These are phyloP conservation scores for Trichogramma dendrolimi DNA, from an alignment of 2,888 invertebrate species.

Conservation along the genomic window DNA sequence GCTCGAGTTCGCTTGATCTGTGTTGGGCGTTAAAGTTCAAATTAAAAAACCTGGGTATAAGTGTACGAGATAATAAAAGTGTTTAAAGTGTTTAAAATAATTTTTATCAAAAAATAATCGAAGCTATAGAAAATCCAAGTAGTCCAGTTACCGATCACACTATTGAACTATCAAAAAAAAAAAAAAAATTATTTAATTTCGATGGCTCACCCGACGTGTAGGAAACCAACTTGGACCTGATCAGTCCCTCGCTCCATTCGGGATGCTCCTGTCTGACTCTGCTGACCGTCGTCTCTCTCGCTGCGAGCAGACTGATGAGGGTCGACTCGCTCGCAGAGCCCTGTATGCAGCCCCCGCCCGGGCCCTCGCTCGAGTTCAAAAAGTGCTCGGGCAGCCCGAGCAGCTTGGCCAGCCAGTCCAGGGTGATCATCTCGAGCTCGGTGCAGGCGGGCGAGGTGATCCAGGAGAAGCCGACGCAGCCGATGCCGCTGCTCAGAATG, in stretches of 20 bases:
- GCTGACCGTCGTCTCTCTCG: conserved; percentile 68
- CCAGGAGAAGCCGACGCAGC: conserved; percentile 87
- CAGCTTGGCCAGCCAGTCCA: conserved; percentile 91
- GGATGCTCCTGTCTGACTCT: conserved; percentile 58
- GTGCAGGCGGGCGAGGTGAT: conserved; percentile 85
- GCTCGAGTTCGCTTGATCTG: conserved; percentile 81
- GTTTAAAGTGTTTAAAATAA: too few species aligned
- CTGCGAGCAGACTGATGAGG: conserved; percentile 74
- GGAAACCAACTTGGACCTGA: conserved; percentile 70
- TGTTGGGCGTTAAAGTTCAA: not conserved
- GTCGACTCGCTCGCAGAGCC: conserved; percentile 90
- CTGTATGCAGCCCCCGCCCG: conserved; percentile 71
- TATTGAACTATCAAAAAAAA: not conserved
- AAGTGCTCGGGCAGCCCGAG: conserved; percentile 79
- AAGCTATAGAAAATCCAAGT: too few species aligned
- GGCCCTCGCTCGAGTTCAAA: conserved; percentile 70
- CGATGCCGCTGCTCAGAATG: conserved; percentile 76
- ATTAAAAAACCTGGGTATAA: conserved; percentile 5
- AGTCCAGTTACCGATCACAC: too few species aligned
- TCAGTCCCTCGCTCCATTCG: conserved; percentile 60
- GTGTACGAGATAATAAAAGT: not conserved
- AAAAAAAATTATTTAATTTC: not conserved
- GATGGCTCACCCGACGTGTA: conserved; percentile 65
- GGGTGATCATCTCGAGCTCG: conserved; percentile 84
- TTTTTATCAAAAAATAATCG: too few species aligned